Base-by-base conservation (phyloP, 2,113 vertebrate genomes). In the Pica pica region DNA sequence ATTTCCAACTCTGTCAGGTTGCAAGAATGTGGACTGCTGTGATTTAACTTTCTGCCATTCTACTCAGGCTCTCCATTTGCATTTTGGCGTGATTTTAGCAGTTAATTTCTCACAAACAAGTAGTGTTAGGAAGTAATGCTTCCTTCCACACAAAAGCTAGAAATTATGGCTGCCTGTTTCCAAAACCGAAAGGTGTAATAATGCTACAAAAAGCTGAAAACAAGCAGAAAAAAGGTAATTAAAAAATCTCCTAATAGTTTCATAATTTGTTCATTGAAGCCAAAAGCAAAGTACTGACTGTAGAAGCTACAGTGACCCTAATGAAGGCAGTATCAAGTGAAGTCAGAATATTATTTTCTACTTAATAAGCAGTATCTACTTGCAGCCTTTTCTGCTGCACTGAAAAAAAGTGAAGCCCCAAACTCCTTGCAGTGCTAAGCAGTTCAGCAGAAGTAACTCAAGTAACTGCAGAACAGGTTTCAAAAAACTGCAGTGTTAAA, bases 81-180 rank as follows among this genome's bases (percentile, higher is more conserved):
- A 90, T 96, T 95, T 94, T 96, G 90, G 92, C 65, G 61, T 89
- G 64, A 92, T 73, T 94, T 95, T 94, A 89, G 31, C 53, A 81
- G 80, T 82, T 96, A 79, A 95, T 95, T 96, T 92, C 65, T 84
- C 76, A 92, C 86, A 94, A 94, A 87, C 44, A 82, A 68, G 80
- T 71, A 79, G 69, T 73, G 73, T 92, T 96, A 71, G 83, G 63
- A 95, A 83, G 78, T 70, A 88, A 63, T 47, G 49, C 47, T 94
- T 95, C 64, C 64, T 95, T 96, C 70, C 47, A 64, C 49, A 53
- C 11, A 70, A 78, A 78, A 83, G 44, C 79, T 60, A 74, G 76
- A 73, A 90, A 75, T 88, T 30, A 21, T 4, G 27, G 24, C 49
- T 47, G 56, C 35, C 50, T 42, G 41, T 70, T 90, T 91, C 52